These are phyloP conservation scores for Lamprologus sp. DNA, from an alignment of 2,113 vertebrate species.

Conservation along the genomic window DNA sequence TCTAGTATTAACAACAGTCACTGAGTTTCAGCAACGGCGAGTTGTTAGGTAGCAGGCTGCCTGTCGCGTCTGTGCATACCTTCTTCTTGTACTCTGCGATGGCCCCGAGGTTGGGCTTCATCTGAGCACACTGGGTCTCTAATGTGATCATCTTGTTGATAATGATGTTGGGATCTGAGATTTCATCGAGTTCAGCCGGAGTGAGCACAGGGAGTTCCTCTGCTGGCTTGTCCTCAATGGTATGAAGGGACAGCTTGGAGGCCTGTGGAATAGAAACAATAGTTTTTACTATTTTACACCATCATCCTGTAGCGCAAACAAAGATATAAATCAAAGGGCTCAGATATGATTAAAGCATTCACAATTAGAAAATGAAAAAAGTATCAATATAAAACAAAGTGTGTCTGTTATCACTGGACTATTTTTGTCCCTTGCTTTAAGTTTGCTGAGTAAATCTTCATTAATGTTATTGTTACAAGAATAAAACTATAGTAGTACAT, in stretches of 20 bases:
- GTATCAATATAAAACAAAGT: background rate
- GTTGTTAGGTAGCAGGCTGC: background rate
- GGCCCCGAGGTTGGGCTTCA: slow-evolving; percentile 88
- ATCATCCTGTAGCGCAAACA: background rate
- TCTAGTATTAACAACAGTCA: background rate
- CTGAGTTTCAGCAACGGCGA: background rate
- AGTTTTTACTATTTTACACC: background rate
- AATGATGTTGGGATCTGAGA: slow-evolving; percentile 74
- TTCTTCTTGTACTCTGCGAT: slow-evolving; percentile 88
- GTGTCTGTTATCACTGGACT: background rate
- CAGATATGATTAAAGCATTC: background rate
- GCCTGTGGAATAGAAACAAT: slow-evolving; percentile 61
- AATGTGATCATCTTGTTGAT: slow-evolving; percentile 83
- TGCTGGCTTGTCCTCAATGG: slow-evolving; percentile 71
- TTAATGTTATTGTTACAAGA: background rate
- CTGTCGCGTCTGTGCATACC: slow-evolving; percentile 53
- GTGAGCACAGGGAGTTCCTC: slow-evolving; percentile 73
- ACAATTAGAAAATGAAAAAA: background rate
- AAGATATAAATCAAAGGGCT: background rate
- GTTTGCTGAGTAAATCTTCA: background rate
- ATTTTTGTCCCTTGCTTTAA: background rate
- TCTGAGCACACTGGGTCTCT: slow-evolving; percentile 80
- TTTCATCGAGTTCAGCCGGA: slow-evolving; percentile 72
- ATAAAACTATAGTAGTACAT: background rate
- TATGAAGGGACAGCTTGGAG: slow-evolving; percentile 78